Base-by-base conservation (phyloP, 2,113 vertebrate genomes). In the Pteronura brasiliensis region DNA sequence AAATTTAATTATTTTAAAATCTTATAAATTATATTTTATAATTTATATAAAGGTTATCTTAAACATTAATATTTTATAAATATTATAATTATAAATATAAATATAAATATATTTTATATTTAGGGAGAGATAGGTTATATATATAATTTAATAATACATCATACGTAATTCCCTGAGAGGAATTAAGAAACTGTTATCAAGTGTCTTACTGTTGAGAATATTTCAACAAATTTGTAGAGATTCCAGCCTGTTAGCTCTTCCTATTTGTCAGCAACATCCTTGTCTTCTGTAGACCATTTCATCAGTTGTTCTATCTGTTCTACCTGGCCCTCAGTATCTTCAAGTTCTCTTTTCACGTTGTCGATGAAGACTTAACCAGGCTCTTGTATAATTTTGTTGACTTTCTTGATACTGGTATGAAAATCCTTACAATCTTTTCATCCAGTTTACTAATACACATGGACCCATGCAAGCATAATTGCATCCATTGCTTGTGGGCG, bases 211-310 rank as follows among this genome's bases (percentile, higher is more conserved):
- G 20, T 69, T 89, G 42, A 21, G 42, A 89, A 49, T 77, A 72
- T 47, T 88, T 65, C 20, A 91, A 69, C 47, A 94, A 44, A 92
- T 95, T 76, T 97, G 80, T 84, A 95, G 52, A 95, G 39, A 84
- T 84, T 57, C 29, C 61, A 95, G 74, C 44, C 71, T 85, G 6
- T 65, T 49, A 81, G 23, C 36, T 93, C 36, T 57, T 71, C 39
- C 61, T 80, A 1, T 90, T 77, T 80, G 55, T 84, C 44, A 59
- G 7, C 11, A 67, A 89, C 14, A 15, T 63, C 79, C 36, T 91
- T 88, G 65, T 82, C 72, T 49, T 92, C 69, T 14, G 7, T 31
- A 71, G 47, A 49, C 10, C 69, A 77, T 83, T 63, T 87, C 18
- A 8, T 67, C 39, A 27, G 7, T 61, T 96, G 42, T 14, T 92